phyloP scores from a whole-genome alignment of 2,797 vertebrate genomes.

The Glossophaga mutica region DNA sequence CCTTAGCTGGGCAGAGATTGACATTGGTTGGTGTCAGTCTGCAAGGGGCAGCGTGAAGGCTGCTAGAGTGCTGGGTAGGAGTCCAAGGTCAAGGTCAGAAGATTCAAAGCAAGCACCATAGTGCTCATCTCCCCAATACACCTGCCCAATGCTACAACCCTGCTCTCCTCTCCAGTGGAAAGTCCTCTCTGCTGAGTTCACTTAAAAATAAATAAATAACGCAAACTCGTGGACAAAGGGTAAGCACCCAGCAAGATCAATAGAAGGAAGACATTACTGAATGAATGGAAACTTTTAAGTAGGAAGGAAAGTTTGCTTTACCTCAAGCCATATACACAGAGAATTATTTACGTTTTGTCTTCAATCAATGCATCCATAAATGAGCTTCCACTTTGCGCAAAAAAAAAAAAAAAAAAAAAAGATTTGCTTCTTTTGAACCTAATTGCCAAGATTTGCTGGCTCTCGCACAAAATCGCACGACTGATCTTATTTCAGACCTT shows the following conservation, averaged over 20 bases:
- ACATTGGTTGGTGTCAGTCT: not conserved
- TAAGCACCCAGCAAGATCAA: not conserved
- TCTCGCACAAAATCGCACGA: slow-evolving; percentile 1
- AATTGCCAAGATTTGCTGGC: slow-evolving; percentile 40
- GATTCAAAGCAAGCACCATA: not conserved
- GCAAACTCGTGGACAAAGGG: not conserved
- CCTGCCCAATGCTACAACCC: not conserved
- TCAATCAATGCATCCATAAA: slow-evolving; percentile 54
- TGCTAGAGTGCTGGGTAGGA: not conserved
- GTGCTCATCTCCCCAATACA: not conserved
- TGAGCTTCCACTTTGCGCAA: slow-evolving; percentile 19
- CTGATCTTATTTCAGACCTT: not conserved
- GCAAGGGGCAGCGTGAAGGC: not conserved
- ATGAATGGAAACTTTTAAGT: slow-evolving; percentile 48
- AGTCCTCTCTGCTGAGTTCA: not conserved
- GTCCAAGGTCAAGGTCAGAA: not conserved
- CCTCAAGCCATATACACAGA: not conserved
- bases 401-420: not conserved
- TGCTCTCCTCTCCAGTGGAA: not conserved
- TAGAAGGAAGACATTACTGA: not conserved
- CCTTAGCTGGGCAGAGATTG: not conserved
- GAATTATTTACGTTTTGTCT: slow-evolving; percentile 44
- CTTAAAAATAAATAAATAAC: not conserved
- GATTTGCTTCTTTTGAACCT: slow-evolving; percentile 1
- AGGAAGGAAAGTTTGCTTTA: slow-evolving; percentile 17